Conservation (phyloP, 2,113 vertebrate species). For the Aspiorhynchus laticeps region DNA sequence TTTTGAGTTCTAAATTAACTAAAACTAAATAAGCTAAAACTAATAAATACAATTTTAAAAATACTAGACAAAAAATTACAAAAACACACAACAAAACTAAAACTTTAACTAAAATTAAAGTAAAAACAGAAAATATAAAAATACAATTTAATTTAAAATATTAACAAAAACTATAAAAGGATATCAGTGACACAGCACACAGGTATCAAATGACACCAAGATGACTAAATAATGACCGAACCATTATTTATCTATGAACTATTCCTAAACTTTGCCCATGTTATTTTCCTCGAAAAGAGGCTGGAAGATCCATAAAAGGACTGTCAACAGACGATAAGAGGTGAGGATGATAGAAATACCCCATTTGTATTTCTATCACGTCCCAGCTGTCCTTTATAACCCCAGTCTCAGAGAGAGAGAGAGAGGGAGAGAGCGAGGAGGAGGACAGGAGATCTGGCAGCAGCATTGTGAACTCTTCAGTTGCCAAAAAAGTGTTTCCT, state of each 20-base stretch:
- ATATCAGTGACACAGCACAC: not conserved
- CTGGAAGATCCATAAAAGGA: not conserved
- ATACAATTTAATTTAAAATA: not conserved
- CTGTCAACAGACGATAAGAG: not conserved
- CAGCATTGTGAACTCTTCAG: not conserved
- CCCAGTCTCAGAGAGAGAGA: not conserved
- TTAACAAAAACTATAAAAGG: not conserved
- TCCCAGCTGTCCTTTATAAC: slow-evolving; percentile 11
- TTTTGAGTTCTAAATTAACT: too few relatives aligned
- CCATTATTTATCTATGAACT: not conserved
- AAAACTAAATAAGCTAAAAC: too few relatives aligned
- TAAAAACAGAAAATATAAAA: not conserved
- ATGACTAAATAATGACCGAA: not conserved
- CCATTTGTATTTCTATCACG: slow-evolving; percentile 21
- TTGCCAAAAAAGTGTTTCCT: slow-evolving; percentile 29
- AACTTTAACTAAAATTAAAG: too few relatives aligned
- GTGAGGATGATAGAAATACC: slow-evolving; percentile 1
- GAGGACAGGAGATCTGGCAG: slow-evolving; percentile 10
- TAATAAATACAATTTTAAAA: too few relatives aligned
- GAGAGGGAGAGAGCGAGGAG: not conserved
- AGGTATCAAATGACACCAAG: not conserved
- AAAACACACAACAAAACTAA: too few relatives aligned
- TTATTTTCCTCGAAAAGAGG: not conserved
- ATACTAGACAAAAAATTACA: too few relatives aligned
- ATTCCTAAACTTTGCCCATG: not conserved